These are phyloP conservation scores for Apodemia duryi DNA, from an alignment of 2,888 invertebrate species.

Conservation along the genomic window DNA sequence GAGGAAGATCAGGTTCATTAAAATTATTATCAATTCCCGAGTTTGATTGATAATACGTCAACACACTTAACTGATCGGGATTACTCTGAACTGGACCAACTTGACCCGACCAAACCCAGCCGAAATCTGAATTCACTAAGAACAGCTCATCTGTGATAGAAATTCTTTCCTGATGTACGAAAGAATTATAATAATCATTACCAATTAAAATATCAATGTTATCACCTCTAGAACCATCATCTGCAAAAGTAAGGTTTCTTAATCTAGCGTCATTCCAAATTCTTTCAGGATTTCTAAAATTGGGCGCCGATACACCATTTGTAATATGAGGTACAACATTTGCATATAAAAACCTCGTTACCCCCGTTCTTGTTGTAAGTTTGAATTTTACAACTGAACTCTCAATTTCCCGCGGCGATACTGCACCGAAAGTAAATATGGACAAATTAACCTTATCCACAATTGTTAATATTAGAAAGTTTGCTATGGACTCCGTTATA, in stretches of 20 bases:
- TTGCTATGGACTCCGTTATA: not conserved
- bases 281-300: not conserved
- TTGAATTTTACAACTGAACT: not conserved
- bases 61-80: not conserved
- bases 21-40: conserved; percentile 6
- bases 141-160: conserved; percentile 25
- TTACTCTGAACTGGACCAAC: not conserved
- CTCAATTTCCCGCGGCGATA: not conserved
- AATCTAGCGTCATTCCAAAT: not conserved
- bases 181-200: not conserved
- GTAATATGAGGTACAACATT: conserved; percentile 7
- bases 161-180: conserved; percentile 27
- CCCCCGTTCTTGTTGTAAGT: not conserved
- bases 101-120: conserved; percentile 30
- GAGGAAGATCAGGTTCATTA: conserved; percentile 27
- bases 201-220: conserved; percentile 1
- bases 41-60: conserved; percentile 15
- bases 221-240: not conserved
- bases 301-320: not conserved
- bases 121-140: conserved; percentile 29
- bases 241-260: not conserved
- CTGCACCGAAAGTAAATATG: not conserved
- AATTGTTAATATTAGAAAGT: not conserved
- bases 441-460: not conserved
- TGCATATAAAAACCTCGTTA: not conserved